Percentiles rank a stretch among this genome's conserved stretches.
Conservation (phyloP, 2,113 vertebrate species). For the Corythaixoides concolor region DNA sequence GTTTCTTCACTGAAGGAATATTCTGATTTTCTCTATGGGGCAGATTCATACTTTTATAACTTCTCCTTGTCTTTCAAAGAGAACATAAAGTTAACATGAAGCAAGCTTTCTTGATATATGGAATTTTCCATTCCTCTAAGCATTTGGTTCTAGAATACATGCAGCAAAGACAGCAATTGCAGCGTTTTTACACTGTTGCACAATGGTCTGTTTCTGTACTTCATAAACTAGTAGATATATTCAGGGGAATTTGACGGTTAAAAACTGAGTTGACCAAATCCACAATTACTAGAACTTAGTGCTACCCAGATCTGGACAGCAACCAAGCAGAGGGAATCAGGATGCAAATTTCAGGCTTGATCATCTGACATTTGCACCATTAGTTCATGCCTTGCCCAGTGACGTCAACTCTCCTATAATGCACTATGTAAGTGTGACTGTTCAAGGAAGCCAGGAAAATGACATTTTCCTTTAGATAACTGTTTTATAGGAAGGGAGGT, state of each 20-base stretch:
- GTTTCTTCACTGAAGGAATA: neutral
- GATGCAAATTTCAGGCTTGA: neutral
- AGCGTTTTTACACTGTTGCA: neutral
- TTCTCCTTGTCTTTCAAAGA: neutral
- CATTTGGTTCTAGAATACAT: neutral
- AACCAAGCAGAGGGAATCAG: neutral
- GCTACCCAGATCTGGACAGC: neutral
- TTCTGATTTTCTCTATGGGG: neutral
- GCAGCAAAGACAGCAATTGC: neutral
- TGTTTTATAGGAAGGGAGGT: neutral
- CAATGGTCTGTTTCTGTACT: neutral
- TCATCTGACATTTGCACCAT: neutral
- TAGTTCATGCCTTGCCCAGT: neutral
- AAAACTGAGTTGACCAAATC: neutral
- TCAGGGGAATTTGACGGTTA: neutral
- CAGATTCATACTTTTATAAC: neutral
- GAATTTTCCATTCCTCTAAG: neutral
- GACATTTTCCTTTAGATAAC: neutral
- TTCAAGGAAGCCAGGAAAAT: neutral
- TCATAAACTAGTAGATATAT: neutral
- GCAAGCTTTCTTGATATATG: neutral
- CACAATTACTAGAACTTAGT: neutral
- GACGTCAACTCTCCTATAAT: neutral
- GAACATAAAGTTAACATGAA: neutral
- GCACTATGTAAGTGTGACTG: neutral